Evolutionary conservation across 2,797 vertebrate species (phyloP).

Genomic region (Buphagus erythrorhynchus): DNA sequence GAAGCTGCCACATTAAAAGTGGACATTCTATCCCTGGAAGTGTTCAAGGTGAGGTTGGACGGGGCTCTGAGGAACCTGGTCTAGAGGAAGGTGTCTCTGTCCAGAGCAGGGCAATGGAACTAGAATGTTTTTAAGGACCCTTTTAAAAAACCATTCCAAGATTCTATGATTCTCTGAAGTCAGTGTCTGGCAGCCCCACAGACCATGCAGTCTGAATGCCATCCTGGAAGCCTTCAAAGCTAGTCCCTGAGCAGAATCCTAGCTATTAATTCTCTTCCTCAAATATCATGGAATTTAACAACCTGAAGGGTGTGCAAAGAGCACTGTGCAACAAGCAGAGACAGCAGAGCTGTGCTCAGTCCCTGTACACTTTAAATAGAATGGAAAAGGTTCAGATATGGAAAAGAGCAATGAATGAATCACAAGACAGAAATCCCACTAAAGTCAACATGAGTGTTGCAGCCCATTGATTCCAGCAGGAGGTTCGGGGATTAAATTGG

Average conservation of each 20-base stretch:
- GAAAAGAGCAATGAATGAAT: background rate
- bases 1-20: background rate
- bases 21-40: background rate
- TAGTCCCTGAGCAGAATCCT: background rate
- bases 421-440: background rate
- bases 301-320: background rate
- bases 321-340: background rate
- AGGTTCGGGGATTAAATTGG: background rate
- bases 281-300: background rate
- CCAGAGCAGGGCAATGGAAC: background rate
- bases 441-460: background rate
- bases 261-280: background rate
- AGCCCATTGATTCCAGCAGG: background rate
- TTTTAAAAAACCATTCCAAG: background rate
- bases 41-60: background rate
- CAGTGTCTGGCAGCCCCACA: background rate
- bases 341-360: background rate
- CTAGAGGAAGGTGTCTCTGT: background rate
- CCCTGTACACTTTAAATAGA: background rate
- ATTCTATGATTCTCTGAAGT: background rate
- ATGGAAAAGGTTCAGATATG: background rate
- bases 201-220: background rate
- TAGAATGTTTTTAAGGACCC: background rate
- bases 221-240: background rate
- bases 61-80: background rate